Base-by-base conservation (phyloP, 2,888 invertebrate genomes). In the Tetramorium bicarinatum region DNA sequence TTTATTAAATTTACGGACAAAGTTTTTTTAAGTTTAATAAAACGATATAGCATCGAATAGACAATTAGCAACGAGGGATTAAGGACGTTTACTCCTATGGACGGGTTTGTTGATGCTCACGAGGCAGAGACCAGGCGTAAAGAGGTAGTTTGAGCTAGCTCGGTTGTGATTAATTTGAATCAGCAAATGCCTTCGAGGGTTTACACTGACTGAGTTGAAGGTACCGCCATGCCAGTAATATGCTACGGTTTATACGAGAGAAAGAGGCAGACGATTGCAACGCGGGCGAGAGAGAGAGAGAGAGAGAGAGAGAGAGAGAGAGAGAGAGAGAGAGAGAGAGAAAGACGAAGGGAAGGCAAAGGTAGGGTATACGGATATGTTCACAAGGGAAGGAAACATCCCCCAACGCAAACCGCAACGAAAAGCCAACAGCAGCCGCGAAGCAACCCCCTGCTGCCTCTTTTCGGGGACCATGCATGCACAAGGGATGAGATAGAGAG, bases 121-220 rank as follows among this genome's bases (percentile, higher is more conserved):
- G 61, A 62, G 41, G 67, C 38, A 15, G 86, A 83, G 85, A 82
- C 56, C 75, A 29, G 81, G 74, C 67, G 59, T 56, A 61, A 83
- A 82, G 83, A 83, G 84, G 87, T 83, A 83, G 87, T 88, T 75
- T 69, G 69, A 86, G 88, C 90, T 89, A 91, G 87, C 91, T 88
- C 90, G 92, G 94, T 92, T 92, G 94, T 95, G 94, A 95, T 95
- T 95, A 95, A 95, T 95, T 95, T 94, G 94, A 95, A 94, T 94
- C 93, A 92, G 93, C 94, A 94, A 95, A 95, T 94, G 91, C 94
- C 92, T 93, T 88, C 90, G 92, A 93, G 94, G 94, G 93, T 94
- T 93, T 93, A 92, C 91, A 89, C 84, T 90, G 91, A 91, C 85
- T 88, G 91, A 92, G 87, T 92, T 89, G 91, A 93, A 92, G 92